phyloP scores from a whole-genome alignment of 2,797 vertebrate species.

The Coracias cyanogaster region DNA sequence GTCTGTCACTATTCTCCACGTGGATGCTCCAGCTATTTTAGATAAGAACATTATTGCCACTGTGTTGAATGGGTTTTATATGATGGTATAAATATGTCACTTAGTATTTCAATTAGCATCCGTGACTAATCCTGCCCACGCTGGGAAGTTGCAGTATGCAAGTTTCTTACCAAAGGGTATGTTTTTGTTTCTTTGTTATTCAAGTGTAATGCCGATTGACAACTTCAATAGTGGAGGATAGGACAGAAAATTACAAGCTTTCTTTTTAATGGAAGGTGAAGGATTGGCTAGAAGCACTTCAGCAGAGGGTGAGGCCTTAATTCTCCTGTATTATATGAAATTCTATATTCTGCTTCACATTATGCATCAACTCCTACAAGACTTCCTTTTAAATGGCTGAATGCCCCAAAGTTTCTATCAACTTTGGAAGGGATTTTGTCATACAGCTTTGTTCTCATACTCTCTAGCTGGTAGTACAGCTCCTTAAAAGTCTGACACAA shows the following conservation, averaged over 20 bases:
- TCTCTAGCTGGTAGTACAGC: neutral
- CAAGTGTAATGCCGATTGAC: neutral
- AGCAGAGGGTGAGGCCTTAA: conserved; percentile 12
- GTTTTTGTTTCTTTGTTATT: conserved; percentile 53
- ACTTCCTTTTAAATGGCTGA: neutral
- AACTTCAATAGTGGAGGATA: conserved; percentile 24
- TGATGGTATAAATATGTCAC: conserved; percentile 36
- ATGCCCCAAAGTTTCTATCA: neutral
- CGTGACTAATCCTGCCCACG: conserved; percentile 67
- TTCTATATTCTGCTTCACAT: conserved; percentile 14
- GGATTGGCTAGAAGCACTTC: conserved; percentile 9
- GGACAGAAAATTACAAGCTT: conserved; percentile 44
- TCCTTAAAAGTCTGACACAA: neutral
- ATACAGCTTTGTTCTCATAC: neutral
- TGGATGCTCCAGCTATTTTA: conserved; percentile 2
- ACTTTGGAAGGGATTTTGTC: neutral
- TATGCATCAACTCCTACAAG: conserved; percentile 32
- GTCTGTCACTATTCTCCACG: neutral
- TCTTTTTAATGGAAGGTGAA: neutral
- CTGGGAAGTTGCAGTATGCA: conserved; percentile 40
- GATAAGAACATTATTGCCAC: neutral
- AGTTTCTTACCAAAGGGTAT: conserved; percentile 52
- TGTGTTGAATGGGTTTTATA: conserved; percentile 25
- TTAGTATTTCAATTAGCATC: conserved; percentile 53
- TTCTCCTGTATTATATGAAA: conserved; percentile 16